Evolutionary conservation across 2,797 vertebrate species (phyloP).

Genomic region (Sciurus carolinensis): DNA sequence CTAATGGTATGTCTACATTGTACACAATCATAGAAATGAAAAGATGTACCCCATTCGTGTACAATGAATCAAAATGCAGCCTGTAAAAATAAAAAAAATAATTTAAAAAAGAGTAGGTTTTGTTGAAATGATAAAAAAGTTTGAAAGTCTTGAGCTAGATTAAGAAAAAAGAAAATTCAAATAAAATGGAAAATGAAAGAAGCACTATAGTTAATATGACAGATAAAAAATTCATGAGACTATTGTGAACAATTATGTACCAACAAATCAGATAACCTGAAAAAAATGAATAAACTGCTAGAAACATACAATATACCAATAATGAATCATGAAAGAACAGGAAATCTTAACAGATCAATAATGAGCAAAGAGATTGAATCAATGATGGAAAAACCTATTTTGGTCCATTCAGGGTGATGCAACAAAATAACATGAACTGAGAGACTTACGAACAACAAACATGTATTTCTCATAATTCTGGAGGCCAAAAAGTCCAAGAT

Average conservation of each 20-base stretch:
- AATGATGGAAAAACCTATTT: background rate
- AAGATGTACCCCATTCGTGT: no score
- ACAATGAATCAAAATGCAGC: no score
- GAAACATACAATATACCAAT: background rate
- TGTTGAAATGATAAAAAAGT: background rate
- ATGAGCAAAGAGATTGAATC: background rate
- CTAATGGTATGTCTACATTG: no score
- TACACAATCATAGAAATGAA: no score
- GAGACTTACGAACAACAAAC: background rate
- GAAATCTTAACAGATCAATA: no score
- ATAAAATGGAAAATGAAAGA: background rate
- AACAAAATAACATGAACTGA: background rate
- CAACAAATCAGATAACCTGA: no score
- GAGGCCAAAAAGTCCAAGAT: background rate
- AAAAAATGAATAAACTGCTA: no score
- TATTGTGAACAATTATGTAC: no score
- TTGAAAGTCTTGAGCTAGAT: background rate
- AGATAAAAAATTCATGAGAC: background rate
- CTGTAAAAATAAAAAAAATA: no score
- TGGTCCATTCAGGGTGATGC: background rate
- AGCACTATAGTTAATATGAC: background rate
- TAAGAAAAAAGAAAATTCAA: background rate
- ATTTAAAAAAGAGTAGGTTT: background rate
- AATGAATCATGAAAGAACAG: background rate
- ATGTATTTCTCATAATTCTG: background rate